Base-by-base conservation (phyloP, 2,888 invertebrate genomes). In the Eupithecia abbreviata region DNA sequence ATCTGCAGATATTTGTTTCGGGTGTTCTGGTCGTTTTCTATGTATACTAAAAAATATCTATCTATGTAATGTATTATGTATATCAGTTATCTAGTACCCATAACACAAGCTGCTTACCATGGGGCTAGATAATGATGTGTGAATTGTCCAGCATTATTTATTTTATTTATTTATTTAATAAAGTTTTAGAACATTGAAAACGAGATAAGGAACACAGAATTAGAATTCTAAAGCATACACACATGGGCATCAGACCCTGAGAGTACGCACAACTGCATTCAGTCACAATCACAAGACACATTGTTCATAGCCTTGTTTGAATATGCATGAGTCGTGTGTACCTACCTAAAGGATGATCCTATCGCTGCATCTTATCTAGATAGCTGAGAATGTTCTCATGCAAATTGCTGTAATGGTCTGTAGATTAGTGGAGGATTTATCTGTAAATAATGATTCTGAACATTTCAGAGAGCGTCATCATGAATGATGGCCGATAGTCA, bases 221-320 rank as follows among this genome's bases (percentile, higher is more conserved):
- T 12, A 12, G 62, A 62, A 62, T 62, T 30, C 18, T 62, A 62
- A 62, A 62, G 30, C 62, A 58, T 58, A 55, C 58, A 62, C 62
- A 62, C 30, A 62, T 30, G 62, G 62, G 18, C 62, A 62, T 62
- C 18, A 62, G 62, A 30, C 62, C 62, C 62, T 62, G 62, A 62
- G 30, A 62, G 62, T 12, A 9, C 30, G 10, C 62, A 62, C 62
- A 62, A 62, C 18, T 62, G 62, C 62, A 62, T 62, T 4, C 30
- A 62, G 62, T 62, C 62, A 62, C 62, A 62, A 62, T 62, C 62
- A 62, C 62, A 62, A 62, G 62, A 30, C 62, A 62, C 62, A 62
- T 62, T 62, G 62, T 62, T 30, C 12, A 62, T 30, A 10, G 58
- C 9, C 18, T 30, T 10, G 18, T 30, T 62, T 62, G 62, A 62